Percentiles rank a stretch among this genome's conserved stretches.
Conservation (phyloP, 2,113 vertebrate genomes). For the Xenopus tropicalis region UCB_Xtro_10.0 CM004450.2:57110501-57111000, state of each 20-base stretch:
- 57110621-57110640: too few species aligned
- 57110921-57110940: slow-evolving; percentile 40
- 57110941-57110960: slow-evolving; percentile 38
- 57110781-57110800: slow-evolving; percentile 25
- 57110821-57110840: slow-evolving; percentile 44
- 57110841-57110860: slow-evolving; percentile 43
- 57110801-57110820: slow-evolving; percentile 40
- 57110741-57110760: slow-evolving; percentile 18
- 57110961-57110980: slow-evolving; percentile 41
- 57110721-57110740: slow-evolving; percentile 21
- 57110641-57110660: not conserved
- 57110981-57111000: slow-evolving; percentile 40
- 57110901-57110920: slow-evolving; percentile 36
- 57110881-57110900: slow-evolving; percentile 44
- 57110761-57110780: slow-evolving; percentile 18
- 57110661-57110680: not conserved
- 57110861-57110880: slow-evolving; percentile 44
- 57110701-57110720: not conserved
- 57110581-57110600: too few species aligned
- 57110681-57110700: not conserved
- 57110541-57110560: not conserved
- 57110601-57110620: too few species aligned
- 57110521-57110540: not conserved
- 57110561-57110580: too few species aligned
- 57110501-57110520: not conserved